Evolutionary conservation across 2,888 invertebrate species (phyloP).

Genomic region (Cetonia aurata): DNA sequence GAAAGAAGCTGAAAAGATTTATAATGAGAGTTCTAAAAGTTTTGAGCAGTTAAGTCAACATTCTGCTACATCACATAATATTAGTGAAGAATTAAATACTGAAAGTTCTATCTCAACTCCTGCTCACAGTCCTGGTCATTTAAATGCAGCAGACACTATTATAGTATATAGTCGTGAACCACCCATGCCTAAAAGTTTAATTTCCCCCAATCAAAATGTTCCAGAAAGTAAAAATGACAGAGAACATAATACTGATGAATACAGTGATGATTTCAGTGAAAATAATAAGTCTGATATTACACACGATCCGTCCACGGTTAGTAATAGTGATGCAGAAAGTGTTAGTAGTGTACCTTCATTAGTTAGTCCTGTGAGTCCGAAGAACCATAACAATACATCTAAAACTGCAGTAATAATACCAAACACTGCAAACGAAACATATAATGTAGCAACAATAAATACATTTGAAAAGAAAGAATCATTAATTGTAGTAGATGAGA

Average conservation of each 20-base stretch:
- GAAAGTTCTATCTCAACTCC: conserved; percentile 60
- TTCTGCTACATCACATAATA: conserved; percentile 64
- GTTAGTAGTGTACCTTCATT: conserved; percentile 23
- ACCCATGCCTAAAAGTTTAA: conserved; percentile 42
- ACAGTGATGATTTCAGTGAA: conserved; percentile 62
- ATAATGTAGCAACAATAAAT: not conserved
- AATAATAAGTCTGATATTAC: conserved; percentile 48
- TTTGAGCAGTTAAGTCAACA: conserved; percentile 65
- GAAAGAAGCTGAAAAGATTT: conserved; percentile 71
- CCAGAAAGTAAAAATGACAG: conserved; percentile 38
- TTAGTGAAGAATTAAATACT: conserved; percentile 57
- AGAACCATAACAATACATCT: not conserved
- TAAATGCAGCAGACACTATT: conserved; percentile 49
- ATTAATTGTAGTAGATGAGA: not conserved
- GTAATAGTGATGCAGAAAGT: conserved; percentile 32
- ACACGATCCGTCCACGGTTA: conserved; percentile 37
- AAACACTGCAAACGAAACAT: not conserved
- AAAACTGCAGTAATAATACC: not conserved
- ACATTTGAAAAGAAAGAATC: not conserved
- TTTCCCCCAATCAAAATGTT: conserved; percentile 47
- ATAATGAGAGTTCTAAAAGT: conserved; percentile 66
- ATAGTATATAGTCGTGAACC: conserved; percentile 28
- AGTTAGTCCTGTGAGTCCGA: conserved; percentile 25
- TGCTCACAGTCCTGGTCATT: conserved; percentile 64
- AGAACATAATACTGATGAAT: conserved; percentile 54